Percentiles rank a stretch among this genome's conserved stretches.
Evolutionary conservation across 1,140 invertebrate species (phyloP).

Genomic region (Parapsyche elsis): DNA sequence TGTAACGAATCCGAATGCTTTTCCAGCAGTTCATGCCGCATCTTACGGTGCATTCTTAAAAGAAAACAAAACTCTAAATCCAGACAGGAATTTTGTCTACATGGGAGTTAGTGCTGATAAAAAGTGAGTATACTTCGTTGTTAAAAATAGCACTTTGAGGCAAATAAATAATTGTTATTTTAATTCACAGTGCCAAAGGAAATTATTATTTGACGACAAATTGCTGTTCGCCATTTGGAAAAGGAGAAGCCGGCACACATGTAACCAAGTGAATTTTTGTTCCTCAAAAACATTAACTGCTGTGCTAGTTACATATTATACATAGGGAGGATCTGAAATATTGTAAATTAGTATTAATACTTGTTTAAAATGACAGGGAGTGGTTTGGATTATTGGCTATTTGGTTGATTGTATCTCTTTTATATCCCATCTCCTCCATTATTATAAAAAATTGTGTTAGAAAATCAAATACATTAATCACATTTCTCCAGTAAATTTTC

Average conservation of each 20-base stretch:
- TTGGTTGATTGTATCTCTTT: too few species aligned
- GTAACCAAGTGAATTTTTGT: constrained; percentile 1
- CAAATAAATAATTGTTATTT: too few species aligned
- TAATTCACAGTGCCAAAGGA: constrained; percentile 59
- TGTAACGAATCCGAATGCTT: constrained; percentile 62
- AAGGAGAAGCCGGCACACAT: constrained; percentile 56
- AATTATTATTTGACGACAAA: constrained; percentile 62
- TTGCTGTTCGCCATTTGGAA: constrained; percentile 56
- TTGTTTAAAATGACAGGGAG: too few species aligned
- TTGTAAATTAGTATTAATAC: too few species aligned
- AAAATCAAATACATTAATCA: too few species aligned
- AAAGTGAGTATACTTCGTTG: constrained; percentile 55
- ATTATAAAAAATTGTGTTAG: too few species aligned
- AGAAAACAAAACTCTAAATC: constrained; percentile 27
- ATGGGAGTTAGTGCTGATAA: constrained; percentile 61
- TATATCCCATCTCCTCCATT: too few species aligned
- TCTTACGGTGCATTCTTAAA: constrained; percentile 63
- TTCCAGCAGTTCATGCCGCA: constrained; percentile 62
- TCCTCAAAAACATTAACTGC: too few species aligned
- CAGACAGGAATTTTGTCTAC: constrained; percentile 56
- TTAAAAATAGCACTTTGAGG: neutral
- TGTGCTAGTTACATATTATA: too few species aligned
- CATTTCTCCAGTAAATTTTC: too few species aligned
- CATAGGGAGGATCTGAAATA: too few species aligned
- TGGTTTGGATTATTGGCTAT: too few species aligned